Evolutionary conservation across 2,113 vertebrate genomes (phyloP), one percentile per base, ranked within the genome.

Genomic region (Aspiorhynchus laticeps): DNA sequence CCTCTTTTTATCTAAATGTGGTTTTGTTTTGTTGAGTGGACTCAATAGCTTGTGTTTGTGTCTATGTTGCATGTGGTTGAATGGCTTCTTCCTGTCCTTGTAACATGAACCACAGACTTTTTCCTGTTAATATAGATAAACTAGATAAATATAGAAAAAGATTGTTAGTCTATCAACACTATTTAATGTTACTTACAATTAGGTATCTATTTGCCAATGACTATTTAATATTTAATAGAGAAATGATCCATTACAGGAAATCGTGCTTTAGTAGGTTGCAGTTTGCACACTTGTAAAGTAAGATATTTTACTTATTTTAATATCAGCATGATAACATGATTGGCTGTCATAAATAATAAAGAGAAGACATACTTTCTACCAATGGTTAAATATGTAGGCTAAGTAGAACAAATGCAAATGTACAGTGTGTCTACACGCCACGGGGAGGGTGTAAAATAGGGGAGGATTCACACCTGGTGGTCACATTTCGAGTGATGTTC

Each of bases 71-170:
- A 3, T 48, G 41, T 76, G 73, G 73, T 28, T 76, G 12, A 17
- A 76, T 14, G 24, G 73, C 73, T 46, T 76, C 69, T 48, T 76
- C 73, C 73, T 46, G 73, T 46, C 73, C 73, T 76, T 43, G 7
- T 17, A 26, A 76, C 73, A 4, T 15, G n/a, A 8, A 28, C 73
- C 73, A 26, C 12, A 76, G 0, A 15, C 5, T 15, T 48, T 76
- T 75, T 46, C 73, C 41, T 48, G 24, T 76, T 17, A 28, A 46
- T 74, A 11, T 21, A n/a, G 21, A 21, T n/a, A 41, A 41, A 12
- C 9, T 73, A 48, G 31, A 21, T 21, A 73, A 73, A 43, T 43
- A 11, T 43, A 43, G 41, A 43, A 8, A 41, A 8, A 41, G 12
- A 19, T 6, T 41, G 36, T 33, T 15, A 41, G 24, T 14, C 5